A percentile compares a stretch with the other conserved stretches of the same genome.
Conservation (phyloP, 2,113 vertebrate genomes). For the Ceyx cyanopectus region DNA sequence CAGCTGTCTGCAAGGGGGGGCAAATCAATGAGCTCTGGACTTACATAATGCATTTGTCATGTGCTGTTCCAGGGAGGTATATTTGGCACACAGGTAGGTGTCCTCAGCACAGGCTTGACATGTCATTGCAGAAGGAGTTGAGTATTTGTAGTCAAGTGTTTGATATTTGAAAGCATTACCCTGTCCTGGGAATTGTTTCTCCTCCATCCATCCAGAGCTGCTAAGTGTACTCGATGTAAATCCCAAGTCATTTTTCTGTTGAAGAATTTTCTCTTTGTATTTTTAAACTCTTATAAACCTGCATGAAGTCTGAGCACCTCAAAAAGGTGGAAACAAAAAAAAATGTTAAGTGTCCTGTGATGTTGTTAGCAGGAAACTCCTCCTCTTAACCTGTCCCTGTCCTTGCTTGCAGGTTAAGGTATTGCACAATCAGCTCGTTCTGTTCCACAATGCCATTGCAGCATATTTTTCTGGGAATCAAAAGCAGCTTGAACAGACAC, state of each 20-base stretch:
- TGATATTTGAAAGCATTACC: neutral
- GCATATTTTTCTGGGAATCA: conserved; percentile 98
- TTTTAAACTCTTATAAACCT: neutral
- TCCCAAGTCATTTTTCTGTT: neutral
- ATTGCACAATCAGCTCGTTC: conserved; percentile 95
- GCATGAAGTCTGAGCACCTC: neutral
- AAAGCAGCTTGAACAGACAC: conserved; percentile 97
- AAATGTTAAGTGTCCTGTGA: neutral
- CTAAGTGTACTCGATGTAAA: neutral
- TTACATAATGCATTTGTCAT: neutral
- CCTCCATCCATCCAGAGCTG: neutral
- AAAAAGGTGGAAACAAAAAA: no score
- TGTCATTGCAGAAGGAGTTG: neutral
- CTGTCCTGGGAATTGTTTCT: conserved; percentile 1
- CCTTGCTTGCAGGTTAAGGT: conserved; percentile 90
- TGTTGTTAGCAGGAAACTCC: neutral
- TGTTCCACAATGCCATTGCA: conserved; percentile 97
- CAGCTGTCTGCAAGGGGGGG: neutral
- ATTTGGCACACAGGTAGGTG: neutral
- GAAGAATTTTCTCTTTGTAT: neutral
- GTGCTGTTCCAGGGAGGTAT: neutral
- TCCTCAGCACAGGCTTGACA: neutral
- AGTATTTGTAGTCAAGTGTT: neutral
- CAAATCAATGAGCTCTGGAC: neutral
- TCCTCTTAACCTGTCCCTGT: conserved; percentile 4